These are phyloP conservation scores for Sebastiscus tertius DNA, from an alignment of 2,797 vertebrate genomes.

Conservation along the genomic window DNA sequence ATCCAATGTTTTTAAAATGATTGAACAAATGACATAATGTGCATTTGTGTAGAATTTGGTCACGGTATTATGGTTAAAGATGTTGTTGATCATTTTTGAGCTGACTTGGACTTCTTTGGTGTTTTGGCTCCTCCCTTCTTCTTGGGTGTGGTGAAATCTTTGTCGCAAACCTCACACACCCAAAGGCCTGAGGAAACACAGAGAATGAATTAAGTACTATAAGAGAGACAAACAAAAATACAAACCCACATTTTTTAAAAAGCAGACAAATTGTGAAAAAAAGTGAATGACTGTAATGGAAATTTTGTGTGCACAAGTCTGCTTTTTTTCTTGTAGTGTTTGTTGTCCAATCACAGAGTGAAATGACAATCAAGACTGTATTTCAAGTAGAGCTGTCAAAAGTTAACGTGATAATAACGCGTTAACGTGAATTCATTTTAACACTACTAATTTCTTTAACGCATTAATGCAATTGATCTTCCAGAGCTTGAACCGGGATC, in stretches of 20 bases:
- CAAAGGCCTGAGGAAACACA: constrained; percentile 90
- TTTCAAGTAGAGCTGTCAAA: not conserved
- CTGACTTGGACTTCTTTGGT: constrained; percentile 87
- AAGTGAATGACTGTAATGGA: not conserved
- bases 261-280: not conserved
- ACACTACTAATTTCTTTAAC: too few relatives aligned
- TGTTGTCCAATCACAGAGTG: not conserved
- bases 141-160: constrained; percentile 88
- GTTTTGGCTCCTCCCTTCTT: constrained; percentile 92
- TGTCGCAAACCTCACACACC: constrained; percentile 96
- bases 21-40: not conserved
- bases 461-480: too few relatives aligned
- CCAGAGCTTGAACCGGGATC: too few relatives aligned
- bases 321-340: not conserved
- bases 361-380: not conserved
- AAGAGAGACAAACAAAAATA: not conserved
- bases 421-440: too few relatives aligned
- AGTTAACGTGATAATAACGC: too few relatives aligned
- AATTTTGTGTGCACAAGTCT: not conserved
- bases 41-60: constrained; percentile 15
- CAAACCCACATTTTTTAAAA: not conserved
- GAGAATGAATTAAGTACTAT: not conserved
- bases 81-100: constrained; percentile 60
- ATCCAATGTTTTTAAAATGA: not conserved
- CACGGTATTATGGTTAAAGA: not conserved